Evolutionary conservation across 2,113 vertebrate genomes (phyloP).

Genomic region (Antigone vipio): DNA sequence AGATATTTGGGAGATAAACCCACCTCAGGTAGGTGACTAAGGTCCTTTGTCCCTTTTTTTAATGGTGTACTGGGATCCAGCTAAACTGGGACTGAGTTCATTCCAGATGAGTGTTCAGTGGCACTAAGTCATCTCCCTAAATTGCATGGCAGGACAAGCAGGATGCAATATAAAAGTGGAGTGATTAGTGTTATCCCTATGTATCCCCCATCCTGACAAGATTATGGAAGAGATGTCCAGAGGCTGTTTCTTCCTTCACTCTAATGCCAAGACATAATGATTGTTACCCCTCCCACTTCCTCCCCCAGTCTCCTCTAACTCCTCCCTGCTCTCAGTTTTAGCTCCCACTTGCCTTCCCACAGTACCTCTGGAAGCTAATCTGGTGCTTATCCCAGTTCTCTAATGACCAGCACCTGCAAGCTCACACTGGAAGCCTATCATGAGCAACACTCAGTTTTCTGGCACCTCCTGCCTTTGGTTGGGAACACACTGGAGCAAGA

Average conservation of each 20-base stretch:
- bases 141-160: background rate
- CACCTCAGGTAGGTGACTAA: background rate
- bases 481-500: background rate
- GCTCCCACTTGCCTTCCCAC: background rate
- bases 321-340: conserved; percentile 9
- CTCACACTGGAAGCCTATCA: background rate
- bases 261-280: background rate
- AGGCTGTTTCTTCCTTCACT: background rate
- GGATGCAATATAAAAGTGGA: background rate
- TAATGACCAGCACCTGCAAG: background rate
- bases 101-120: background rate
- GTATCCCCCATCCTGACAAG: background rate
- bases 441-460: background rate
- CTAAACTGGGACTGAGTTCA: background rate
- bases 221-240: background rate
- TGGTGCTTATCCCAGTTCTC: background rate
- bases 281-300: background rate
- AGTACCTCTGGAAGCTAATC: conserved; percentile 34
- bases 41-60: background rate
- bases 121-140: background rate
- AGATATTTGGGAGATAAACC: background rate
- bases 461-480: background rate
- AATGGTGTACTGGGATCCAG: background rate
- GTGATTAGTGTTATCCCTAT: background rate
- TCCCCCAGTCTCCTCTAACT: background rate